Evolutionary conservation across 2,113 vertebrate genomes (phyloP).

Genomic region (Ictalurus punctatus): DNA sequence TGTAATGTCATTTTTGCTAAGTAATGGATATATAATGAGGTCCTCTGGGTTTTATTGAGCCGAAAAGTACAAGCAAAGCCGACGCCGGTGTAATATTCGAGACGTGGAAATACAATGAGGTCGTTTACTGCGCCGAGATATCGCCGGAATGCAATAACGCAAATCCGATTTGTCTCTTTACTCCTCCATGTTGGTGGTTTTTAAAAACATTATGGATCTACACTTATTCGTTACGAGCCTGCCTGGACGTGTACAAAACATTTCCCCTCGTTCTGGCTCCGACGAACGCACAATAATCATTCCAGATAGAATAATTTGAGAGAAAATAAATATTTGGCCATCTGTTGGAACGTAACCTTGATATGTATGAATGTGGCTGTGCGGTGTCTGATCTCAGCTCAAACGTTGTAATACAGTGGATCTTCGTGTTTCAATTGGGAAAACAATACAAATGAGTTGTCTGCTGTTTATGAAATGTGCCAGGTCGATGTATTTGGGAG

Average conservation of each 20-base stretch:
- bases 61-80: background rate
- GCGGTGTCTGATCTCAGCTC: background rate
- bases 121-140: background rate
- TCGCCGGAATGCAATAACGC: background rate
- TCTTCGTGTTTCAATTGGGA: background rate
- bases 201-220: background rate
- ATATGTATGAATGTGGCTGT: background rate
- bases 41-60: background rate
- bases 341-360: background rate
- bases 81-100: background rate
- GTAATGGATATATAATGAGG: slow-evolving; percentile 9
- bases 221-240: background rate
- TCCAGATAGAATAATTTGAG: background rate
- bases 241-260: background rate
- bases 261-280: background rate
- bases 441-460: background rate
- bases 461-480: background rate
- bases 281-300: background rate
- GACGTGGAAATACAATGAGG: background rate
- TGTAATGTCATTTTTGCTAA: background rate
- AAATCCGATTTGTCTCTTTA: slow-evolving; percentile 1
- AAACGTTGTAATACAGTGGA: background rate
- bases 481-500: background rate
- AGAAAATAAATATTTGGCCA: background rate
- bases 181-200: background rate